phyloP scores from a whole-genome alignment of 2,888 invertebrate genomes.

The Drosophila meridiana region DNA sequence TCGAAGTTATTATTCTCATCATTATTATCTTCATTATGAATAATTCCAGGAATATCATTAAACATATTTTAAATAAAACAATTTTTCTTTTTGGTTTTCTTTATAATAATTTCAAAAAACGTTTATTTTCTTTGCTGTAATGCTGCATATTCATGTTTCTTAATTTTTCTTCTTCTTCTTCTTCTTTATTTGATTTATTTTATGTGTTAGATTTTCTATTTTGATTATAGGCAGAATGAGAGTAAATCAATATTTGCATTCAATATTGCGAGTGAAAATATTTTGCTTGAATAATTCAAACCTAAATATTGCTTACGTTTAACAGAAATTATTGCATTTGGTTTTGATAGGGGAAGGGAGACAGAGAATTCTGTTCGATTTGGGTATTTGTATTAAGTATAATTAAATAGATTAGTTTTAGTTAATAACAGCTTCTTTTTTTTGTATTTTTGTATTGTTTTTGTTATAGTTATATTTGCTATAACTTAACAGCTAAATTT shows the following conservation, averaged over 20 bases:
- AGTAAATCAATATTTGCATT: constrained; percentile 20
- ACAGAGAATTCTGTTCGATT: constrained; percentile 13
- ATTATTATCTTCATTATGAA: too few relatives aligned
- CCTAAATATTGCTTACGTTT: constrained; percentile 68
- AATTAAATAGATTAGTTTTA: constrained; percentile 28
- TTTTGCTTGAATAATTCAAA: constrained; percentile 8
- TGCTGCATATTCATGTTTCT: constrained; percentile 28
- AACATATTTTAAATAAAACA: constrained; percentile 14
- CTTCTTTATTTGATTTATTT: neutral
- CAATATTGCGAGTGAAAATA: too few relatives aligned
- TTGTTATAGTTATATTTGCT: constrained; percentile 6
- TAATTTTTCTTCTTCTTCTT: neutral
- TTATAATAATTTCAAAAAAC: constrained; percentile 55
- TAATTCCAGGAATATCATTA: neutral
- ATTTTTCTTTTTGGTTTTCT: constrained; percentile 11
- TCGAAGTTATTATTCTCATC: too few relatives aligned
- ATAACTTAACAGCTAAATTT: constrained; percentile 48
- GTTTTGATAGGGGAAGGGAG: constrained; percentile 20
- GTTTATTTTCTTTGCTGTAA: constrained; percentile 40
- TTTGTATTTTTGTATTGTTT: constrained; percentile 4
- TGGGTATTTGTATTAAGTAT: constrained; percentile 18
- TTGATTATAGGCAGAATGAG: constrained; percentile 20
- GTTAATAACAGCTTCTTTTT: constrained; percentile 8
- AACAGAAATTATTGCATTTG: constrained; percentile 38
- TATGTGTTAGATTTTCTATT: constrained; percentile 15